phyloP scores from a whole-genome alignment of 1,140 invertebrate species.

The Diorhabda elongata region DNA sequence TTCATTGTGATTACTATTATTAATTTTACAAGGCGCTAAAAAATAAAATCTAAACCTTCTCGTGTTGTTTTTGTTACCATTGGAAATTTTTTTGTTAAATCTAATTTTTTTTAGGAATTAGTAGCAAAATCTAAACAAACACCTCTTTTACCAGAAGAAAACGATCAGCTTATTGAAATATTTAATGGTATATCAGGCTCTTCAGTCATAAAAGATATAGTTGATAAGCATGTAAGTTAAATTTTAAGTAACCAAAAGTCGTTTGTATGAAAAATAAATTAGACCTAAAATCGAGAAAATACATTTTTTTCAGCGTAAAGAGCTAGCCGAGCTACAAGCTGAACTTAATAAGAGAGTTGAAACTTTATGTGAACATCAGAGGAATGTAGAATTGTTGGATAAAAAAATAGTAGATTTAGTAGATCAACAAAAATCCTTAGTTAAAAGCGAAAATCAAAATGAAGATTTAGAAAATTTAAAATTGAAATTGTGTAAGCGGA shows the following conservation, averaged over 20 bases:
- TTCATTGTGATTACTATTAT: constrained; percentile 26
- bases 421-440: constrained; percentile 47
- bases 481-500: constrained; percentile 48
- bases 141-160: constrained; percentile 36
- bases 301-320: constrained; percentile 45
- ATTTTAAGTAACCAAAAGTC: background rate
- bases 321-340: constrained; percentile 60
- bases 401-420: constrained; percentile 56
- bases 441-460: constrained; percentile 21
- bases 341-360: constrained; percentile 59
- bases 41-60: no score
- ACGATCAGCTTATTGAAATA: constrained; percentile 41
- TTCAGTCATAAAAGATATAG: constrained; percentile 56
- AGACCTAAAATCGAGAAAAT: no score
- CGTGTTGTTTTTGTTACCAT: no score
- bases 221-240: constrained; percentile 60
- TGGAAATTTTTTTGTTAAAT: background rate
- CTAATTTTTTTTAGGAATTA: constrained; percentile 37
- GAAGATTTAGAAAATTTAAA: constrained; percentile 49
- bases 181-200: constrained; percentile 50
- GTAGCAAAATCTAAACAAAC: constrained; percentile 36
- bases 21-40: background rate
- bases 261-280: no score
- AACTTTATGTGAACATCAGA: constrained; percentile 57
- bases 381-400: constrained; percentile 60